Base-by-base conservation (phyloP, 2,888 invertebrate species). In the Conistra vaccinii region DNA sequence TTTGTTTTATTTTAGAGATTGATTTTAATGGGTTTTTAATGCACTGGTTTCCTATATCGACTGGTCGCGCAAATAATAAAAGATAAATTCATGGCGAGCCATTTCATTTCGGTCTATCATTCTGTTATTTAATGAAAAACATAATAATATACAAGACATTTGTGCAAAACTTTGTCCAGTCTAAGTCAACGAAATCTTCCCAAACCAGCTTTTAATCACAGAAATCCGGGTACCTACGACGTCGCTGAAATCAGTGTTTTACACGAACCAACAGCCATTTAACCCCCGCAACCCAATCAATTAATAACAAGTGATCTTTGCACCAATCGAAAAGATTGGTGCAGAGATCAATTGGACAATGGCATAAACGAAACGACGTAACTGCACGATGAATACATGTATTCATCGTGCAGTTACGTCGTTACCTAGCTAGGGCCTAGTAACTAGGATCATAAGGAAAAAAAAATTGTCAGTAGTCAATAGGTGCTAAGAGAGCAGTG, bases 11-110 rank as follows among this genome's bases (percentile, higher is more conserved):
- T 73, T 72, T 51, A 35, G 17, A 72, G 39, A 76, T 80, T 82
- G 73, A 74, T 80, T 84, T 80, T 71, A 61, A 84, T 75, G 48
- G 73, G 35, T 60, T 70, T 70, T 79, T 84, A 84, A 83, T 83
- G 60, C 61, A 76, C 71, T 71, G 32, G 48, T 69, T 58, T 63
- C 48, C 14, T 55, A 48, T 32, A 48, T 74, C 12, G 68, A 62
- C 39, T 39, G 4, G 51, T 45, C 29, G 32, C 57, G 29, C 51
- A 78, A 58, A 57, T 51, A 42, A 51, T 66, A 55, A 68, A 39
- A 42, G 58, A n/a, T 57, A 14, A 42, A 58, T 32, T 62, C 69
- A 14, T 32, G 23, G 23, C n/a, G 1, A 20, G 12, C 23, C 9
- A 60, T 60, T 32, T 65, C n/a, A 55, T n/a, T 60, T 29, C 5